Evolutionary conservation across 1,140 invertebrate species (phyloP).

Genomic region (Drosophila pseudoananassae): DNA sequence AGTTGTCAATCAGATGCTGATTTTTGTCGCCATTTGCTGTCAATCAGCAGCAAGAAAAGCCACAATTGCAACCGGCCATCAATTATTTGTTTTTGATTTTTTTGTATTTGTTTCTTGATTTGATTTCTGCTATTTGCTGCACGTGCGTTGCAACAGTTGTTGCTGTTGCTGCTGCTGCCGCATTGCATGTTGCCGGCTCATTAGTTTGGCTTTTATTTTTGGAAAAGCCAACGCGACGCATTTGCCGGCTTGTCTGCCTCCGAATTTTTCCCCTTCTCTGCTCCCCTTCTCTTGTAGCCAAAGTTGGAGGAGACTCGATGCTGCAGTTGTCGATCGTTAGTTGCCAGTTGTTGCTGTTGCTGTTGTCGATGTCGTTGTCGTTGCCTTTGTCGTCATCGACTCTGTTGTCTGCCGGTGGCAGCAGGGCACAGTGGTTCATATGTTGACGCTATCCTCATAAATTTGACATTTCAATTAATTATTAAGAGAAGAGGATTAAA

Average conservation of each 20-base stretch:
- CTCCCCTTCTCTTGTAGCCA: constrained; percentile 32
- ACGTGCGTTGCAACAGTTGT: constrained; percentile 62
- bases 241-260: constrained; percentile 72
- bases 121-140: constrained; percentile 51
- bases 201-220: constrained; percentile 82
- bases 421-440: constrained; percentile 37
- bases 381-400: constrained; percentile 20
- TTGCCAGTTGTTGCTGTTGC: constrained; percentile 60
- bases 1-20: constrained; percentile 79
- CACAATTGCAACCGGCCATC: constrained; percentile 74
- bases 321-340: constrained; percentile 80
- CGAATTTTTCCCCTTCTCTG: constrained; percentile 12
- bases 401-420: constrained; percentile 39
- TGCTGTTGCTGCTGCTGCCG: constrained; percentile 41
- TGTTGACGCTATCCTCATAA: not conserved
- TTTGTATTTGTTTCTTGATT: constrained; percentile 19
- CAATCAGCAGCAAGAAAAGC: constrained; percentile 60
- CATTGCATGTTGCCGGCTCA: constrained; percentile 81
- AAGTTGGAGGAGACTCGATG: constrained; percentile 49
- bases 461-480: constrained; percentile 21
- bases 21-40: constrained; percentile 80
- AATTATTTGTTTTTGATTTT: constrained; percentile 68
- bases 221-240: constrained; percentile 81
- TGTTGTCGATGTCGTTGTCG: constrained; percentile 37
- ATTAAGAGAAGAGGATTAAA: not conserved